Conservation (phyloP, 1,140 invertebrate genomes). For the Apocrypta bakeri region DNA sequence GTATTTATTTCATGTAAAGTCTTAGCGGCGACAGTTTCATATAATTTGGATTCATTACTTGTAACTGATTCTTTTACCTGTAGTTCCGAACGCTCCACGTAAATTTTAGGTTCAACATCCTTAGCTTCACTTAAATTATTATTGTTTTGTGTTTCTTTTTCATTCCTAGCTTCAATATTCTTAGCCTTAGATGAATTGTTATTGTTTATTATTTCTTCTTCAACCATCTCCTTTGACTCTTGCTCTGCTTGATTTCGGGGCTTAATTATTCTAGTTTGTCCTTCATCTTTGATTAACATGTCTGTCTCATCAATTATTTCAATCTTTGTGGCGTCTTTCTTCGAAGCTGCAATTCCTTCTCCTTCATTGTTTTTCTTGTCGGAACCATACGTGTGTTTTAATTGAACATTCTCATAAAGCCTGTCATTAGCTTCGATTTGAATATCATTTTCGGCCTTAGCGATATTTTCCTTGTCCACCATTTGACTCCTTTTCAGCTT, state of each 20-base stretch:
- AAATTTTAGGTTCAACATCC: neutral
- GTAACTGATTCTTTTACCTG: neutral
- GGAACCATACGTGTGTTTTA: neutral
- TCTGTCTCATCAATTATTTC: neutral
- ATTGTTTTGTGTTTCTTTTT: neutral
- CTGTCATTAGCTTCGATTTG: neutral
- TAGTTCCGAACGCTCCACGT: neutral
- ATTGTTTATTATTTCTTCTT: neutral
- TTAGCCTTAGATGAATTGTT: neutral
- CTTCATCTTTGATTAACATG: neutral
- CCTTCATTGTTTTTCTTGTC: neutral
- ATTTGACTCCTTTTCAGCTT: neutral
- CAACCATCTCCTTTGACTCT: neutral
- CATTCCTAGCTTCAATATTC: neutral
- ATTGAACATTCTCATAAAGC: constrained; percentile 8
- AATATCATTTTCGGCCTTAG: neutral
- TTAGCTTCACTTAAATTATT: neutral
- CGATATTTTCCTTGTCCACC: neutral
- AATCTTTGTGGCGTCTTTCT: neutral
- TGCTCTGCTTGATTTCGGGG: neutral
- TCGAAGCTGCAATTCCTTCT: neutral
- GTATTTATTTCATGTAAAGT: neutral
- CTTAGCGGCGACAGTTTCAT: neutral
- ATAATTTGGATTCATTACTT: neutral
- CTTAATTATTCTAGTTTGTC: neutral